These are phyloP conservation scores for Drosophila bunnanda DNA, from an alignment of 2,888 invertebrate species.

Conservation along the genomic window DNA sequence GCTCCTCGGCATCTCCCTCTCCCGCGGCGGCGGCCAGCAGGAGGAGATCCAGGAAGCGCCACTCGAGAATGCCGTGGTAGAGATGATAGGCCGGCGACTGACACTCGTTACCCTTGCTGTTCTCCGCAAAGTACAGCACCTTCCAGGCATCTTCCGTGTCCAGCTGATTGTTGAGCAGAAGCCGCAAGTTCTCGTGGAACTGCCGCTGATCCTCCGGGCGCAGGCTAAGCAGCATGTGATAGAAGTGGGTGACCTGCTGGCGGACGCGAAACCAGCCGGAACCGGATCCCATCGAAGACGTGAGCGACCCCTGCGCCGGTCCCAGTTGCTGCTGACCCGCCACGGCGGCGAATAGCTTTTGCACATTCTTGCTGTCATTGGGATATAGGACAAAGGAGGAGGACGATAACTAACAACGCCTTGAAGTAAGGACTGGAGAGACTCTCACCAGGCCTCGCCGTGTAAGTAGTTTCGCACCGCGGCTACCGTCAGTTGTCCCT, in stretches of 20 bases:
- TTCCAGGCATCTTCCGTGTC: constrained; percentile 69
- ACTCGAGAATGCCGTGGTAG: constrained; percentile 83
- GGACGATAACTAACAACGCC: not conserved
- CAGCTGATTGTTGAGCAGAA: constrained; percentile 71
- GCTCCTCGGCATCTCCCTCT: not conserved
- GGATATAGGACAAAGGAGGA: no score
- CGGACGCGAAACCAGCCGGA: constrained; percentile 65
- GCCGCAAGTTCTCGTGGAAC: constrained; percentile 63
- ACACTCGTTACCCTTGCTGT: constrained; percentile 81
- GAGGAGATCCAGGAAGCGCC: constrained; percentile 81
- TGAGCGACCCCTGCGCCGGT: constrained; percentile 11
- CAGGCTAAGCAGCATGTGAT: constrained; percentile 71
- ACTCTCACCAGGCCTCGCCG: constrained; percentile 78
- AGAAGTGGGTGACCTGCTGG: constrained; percentile 76
- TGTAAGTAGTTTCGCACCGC: constrained; percentile 65
- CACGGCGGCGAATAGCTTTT: constrained; percentile 73
- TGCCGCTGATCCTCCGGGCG: constrained; percentile 45
- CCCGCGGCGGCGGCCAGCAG: not conserved
- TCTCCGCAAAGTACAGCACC: constrained; percentile 78
- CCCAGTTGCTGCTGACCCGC: constrained; percentile 51
- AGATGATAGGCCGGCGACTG: constrained; percentile 82
- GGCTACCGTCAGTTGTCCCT: constrained; percentile 59
- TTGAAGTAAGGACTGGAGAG: rapidly evolving
- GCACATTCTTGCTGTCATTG: constrained; percentile 76
- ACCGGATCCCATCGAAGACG: not conserved